Base-by-base conservation (phyloP, 2,113 vertebrate species). In the Alces alces region DNA sequence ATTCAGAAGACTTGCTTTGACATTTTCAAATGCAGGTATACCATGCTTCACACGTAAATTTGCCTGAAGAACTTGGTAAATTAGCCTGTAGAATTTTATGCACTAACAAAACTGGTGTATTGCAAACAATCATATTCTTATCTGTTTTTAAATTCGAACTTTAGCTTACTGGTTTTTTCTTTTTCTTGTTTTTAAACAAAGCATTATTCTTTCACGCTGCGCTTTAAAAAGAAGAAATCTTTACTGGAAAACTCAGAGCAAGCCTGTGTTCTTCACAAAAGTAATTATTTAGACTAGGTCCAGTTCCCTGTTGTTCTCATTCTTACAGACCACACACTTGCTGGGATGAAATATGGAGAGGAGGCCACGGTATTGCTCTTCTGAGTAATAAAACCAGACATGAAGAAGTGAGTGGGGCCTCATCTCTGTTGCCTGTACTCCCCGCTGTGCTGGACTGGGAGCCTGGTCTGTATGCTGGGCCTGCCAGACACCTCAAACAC, bases 271-370 rank as follows among this genome's bases (percentile, higher is more conserved):
- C 58, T 87, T 95, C 79, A 83, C 80, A 89, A 86, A 89, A 92
- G 55, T 97, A 89, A 95, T 89, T 93, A 93, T 84, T 96, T 95
- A 85, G 55, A 95, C 70, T 57, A 91, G 86, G 21, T 28, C 0
- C 39, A 83, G 84, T 54, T 91, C 93, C 36, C 55, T 89, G 70
- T 57, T 95, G 91, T 54, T 76, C 86, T 83, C 78, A 87, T 92
- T 61, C 9, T 47, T 85, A 55, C n/a, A 96, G 94, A 96, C 92
- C 90, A 97, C 96, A 95, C 98, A 90, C 54, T 93, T 2, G 10
- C 80, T 23, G 30, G 57, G 73, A 89, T 97, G 64, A 96, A 94
- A 43, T 84, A 88, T 1, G 64, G 86, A 88, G 28, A 89, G 79
- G 45, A 33, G 66, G 57, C 86, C 85, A 64, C 30, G 4, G 28